Evolutionary conservation across 2,113 vertebrate genomes (phyloP), one percentile per base, ranked within the genome.

Genomic region (Mustela nigripes): DNA sequence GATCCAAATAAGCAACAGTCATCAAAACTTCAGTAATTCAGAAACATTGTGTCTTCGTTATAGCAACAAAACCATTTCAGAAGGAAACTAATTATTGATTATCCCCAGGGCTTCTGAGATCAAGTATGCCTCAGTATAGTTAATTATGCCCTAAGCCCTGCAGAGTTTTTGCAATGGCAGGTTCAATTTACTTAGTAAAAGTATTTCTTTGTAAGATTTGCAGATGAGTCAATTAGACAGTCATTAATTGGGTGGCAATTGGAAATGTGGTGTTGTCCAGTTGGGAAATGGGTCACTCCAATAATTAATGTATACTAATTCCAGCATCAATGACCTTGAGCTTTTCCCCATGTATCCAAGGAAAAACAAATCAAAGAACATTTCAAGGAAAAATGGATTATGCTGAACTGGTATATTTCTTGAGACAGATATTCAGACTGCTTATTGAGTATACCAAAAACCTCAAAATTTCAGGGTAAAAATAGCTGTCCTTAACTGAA

Each of bases 1-100:
- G 21, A 98, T 98, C 88, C 91, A 98, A 98, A 98, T 95, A 98
- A 97, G 62, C 93, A 98, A 98, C 92, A 97, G 98, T 98, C 98
- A 98, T 98, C 97, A 98, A 98, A 99, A 98, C 89, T 74, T 92
- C 85, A 97, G 97, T 97, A 98, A 98, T 98, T 99, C 98, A 98
- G 97, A 96, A 98, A 96, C 96, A 98, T 96, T 78, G 79, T 97
- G 95, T 96, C 33, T 45, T 97, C 94, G 92, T 95, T 98, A 98
- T 98, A 98, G 92, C 97, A 97, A 97, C 92, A 95, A 98, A 98
- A 94, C 73, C 60, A 96, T 97, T 97, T 97, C 97, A 97, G 96
- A 98, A 98, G 97, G 98, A 97, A 99, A 98, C 96, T 98, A 95
- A 97, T 98, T 98, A 99, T 98, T 98, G 98, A 99, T 99, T 98